Percentiles rank a stretch among this genome's conserved stretches.
Evolutionary conservation across 2,888 invertebrate genomes (phyloP).

Genomic region (Cremastinae sp.): DNA sequence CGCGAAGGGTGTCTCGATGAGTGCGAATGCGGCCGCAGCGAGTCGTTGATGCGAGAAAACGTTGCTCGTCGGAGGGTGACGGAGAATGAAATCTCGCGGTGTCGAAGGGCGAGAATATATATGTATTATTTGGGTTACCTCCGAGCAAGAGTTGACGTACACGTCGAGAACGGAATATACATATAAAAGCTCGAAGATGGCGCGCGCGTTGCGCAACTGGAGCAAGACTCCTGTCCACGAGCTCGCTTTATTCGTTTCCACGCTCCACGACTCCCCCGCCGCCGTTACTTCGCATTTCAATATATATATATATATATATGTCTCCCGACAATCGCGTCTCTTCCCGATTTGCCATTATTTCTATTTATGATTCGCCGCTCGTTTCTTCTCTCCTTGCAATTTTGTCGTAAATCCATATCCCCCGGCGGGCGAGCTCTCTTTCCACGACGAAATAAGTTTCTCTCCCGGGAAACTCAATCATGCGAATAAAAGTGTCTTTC

Average conservation of each 20-base stretch:
- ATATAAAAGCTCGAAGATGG: no score
- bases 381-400: conserved; percentile 7
- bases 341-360: not conserved
- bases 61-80: conserved; percentile 54
- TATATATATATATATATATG: conserved; percentile 13
- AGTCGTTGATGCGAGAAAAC: conserved; percentile 57
- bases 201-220: conserved; percentile 30
- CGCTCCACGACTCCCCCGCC: conserved; percentile 14
- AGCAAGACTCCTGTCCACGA: conserved; percentile 22
- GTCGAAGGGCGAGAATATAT: conserved; percentile 51
- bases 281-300: not conserved
- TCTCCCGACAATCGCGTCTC: conserved; percentile 11
- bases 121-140: no score
- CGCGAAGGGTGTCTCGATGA: conserved; percentile 10
- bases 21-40: conserved; percentile 39
- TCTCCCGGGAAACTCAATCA: conserved; percentile 35
- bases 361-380: conserved; percentile 22
- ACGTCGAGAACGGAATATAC: no score
- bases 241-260: conserved; percentile 23
- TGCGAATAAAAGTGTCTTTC: conserved; percentile 36
- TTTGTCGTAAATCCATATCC: conserved; percentile 29
- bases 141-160: no score
- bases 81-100: conserved; percentile 54
- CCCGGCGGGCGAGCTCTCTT: conserved; percentile 16
- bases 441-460: conserved; percentile 8